Evolutionary conservation across 2,888 invertebrate genomes (phyloP).

Genomic region (Yponomeuta plumbellus): DNA sequence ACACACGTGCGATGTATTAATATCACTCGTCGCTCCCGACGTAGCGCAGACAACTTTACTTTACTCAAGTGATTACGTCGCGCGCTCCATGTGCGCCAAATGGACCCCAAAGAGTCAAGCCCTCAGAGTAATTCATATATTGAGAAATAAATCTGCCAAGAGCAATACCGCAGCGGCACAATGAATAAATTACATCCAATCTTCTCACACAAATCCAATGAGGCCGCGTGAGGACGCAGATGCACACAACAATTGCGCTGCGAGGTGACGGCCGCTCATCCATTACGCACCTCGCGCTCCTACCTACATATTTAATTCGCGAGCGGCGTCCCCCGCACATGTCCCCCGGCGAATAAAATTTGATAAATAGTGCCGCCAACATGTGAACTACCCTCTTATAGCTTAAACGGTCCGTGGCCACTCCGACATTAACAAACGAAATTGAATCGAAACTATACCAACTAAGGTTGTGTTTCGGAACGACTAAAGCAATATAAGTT

Average conservation of each 20-base stretch:
- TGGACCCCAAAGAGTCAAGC: neutral
- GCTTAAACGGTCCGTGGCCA: slow-evolving; percentile 59
- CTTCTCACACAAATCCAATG: slow-evolving; percentile 36
- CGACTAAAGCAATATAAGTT: slow-evolving; percentile 39
- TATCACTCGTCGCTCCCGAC: neutral
- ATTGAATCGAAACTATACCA: slow-evolving; percentile 16
- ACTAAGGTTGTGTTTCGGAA: slow-evolving; percentile 28
- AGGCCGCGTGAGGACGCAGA: slow-evolving; percentile 44
- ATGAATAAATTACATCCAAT: slow-evolving; percentile 17
- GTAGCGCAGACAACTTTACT: slow-evolving; percentile 6
- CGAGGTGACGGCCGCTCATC: slow-evolving; percentile 65
- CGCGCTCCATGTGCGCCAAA: neutral
- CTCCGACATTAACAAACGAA: slow-evolving; percentile 26
- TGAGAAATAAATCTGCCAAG: slow-evolving; percentile 17
- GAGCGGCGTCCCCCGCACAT: slow-evolving; percentile 50
- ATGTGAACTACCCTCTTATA: slow-evolving; percentile 75
- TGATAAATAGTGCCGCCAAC: slow-evolving; percentile 74
- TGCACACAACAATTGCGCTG: slow-evolving; percentile 47
- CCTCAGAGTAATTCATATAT: neutral
- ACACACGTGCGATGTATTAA: slow-evolving; percentile 9
- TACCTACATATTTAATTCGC: slow-evolving; percentile 63
- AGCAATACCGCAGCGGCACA: slow-evolving; percentile 16
- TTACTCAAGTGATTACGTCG: slow-evolving; percentile 5
- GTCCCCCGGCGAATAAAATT: slow-evolving; percentile 71
- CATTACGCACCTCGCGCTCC: slow-evolving; percentile 52